These are phyloP conservation scores for Xylophagus ater DNA, from an alignment of 2,888 invertebrate species.

Conservation along the genomic window DNA sequence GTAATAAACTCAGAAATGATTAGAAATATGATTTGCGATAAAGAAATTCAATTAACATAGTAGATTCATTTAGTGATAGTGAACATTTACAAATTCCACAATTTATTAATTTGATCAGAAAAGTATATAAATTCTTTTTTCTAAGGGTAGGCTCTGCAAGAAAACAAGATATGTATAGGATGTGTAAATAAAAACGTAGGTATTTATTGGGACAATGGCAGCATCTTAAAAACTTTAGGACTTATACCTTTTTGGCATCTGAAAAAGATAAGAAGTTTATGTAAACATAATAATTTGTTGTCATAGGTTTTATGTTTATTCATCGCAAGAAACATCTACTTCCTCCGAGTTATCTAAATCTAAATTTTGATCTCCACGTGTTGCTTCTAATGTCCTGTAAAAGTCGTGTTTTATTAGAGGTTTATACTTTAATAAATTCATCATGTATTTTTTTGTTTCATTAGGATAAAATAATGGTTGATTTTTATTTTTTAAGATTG, in stretches of 20 bases:
- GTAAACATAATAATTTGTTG: not conserved
- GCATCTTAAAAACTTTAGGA: conserved; percentile 1
- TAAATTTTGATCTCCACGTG: conserved; percentile 5
- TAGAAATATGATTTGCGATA: too few species aligned
- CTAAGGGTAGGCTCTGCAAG: too few species aligned
- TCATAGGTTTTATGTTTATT: conserved; percentile 2
- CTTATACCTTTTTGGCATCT: conserved; percentile 4
- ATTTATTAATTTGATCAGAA: too few species aligned
- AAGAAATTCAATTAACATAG: too few species aligned
- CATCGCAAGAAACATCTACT: conserved; percentile 3
- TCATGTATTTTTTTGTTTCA: too few species aligned
- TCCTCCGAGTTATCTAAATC: conserved; percentile 6
- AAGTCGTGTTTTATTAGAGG: not conserved
- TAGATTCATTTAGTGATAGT: too few species aligned
- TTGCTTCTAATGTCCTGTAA: conserved; percentile 1
- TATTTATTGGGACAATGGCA: conserved; percentile 3
- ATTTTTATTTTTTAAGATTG: too few species aligned
- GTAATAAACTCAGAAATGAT: too few species aligned
- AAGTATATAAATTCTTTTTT: too few species aligned
- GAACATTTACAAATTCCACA: too few species aligned
- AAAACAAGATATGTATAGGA: too few species aligned
- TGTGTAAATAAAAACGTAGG: not conserved
- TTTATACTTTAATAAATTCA: not conserved
- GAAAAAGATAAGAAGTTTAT: conserved; percentile 4
- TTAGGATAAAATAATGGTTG: too few species aligned